Evolutionary conservation across 2,888 invertebrate species (phyloP), one percentile per base, ranked within the genome.

Genomic region (Podotricha telesiphe): DNA sequence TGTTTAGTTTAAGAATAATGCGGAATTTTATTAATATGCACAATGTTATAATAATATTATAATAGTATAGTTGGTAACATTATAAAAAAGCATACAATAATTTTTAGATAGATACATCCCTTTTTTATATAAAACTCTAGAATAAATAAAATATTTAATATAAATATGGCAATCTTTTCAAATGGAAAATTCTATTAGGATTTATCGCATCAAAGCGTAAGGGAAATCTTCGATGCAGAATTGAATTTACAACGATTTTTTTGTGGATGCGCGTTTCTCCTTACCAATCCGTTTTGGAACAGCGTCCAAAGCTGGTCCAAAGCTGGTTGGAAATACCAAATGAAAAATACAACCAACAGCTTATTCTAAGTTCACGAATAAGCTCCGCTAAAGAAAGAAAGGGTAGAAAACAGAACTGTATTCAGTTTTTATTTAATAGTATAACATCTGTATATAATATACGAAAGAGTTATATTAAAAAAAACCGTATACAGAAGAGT

Each of bases 331-430:
- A 59, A 59, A 55, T 79, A 74, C 77, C 79, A 81, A 83, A 85
- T 79, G 81, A 83, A 86, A 86, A 86, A 86, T 85, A 86, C 86
- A 86, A 86, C 80, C 76, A 64, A 61, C 68, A 65, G 74, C 73
- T 74, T 76, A 70, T 68, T 71, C 72, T 68, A 73, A 72, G 72
- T 74, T 75, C 69, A 64, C 68, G 70, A 73, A 76, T 76, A 76
- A 78, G 76, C 75, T 74, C 71, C 61, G 70, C 70, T 50, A 73
- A 72, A 70, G 67, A 68, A 69, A 50, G 59, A 45, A 50, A 50
- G 17, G 20, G 51, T 47, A 66, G 73, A 72, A 71, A 65, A 71
- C 51, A 69, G 73, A 78, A 78, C 74, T 74, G 73, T 77, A 80
- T 76, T 75, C 75, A 77, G 76, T 78, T 78, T 78, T 75, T 78